Base-by-base conservation (phyloP, 35 echinoderm and acorn worm genomes). In the Lytechinus pictus region DNA sequence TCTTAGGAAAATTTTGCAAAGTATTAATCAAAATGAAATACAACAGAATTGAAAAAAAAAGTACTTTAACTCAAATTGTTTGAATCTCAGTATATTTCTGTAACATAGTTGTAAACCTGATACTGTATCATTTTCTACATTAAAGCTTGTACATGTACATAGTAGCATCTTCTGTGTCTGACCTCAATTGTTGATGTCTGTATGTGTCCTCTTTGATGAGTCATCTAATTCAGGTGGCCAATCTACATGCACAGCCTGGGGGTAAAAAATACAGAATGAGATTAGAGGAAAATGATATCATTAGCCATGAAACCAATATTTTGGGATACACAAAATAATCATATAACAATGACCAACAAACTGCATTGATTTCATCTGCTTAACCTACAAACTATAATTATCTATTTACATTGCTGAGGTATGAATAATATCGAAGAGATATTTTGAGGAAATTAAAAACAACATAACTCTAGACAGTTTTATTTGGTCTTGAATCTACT, bases 191-290 rank as follows among this genome's bases (percentile, higher is more conserved):
- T 4, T 79, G 66, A 19, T 79, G 66, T 79, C 14, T 79, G 16
- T 79, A 24, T 79, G 66, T n/a, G 4, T n/a, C 21, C 66, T 79
- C 19, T 79, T 72, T 24, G 3, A 24, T 51, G 52, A 86, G 54
- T 86, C 92, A 53, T 87, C 53, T 16, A 96, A 54, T 19, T 54
- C 58, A 28, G 58, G 58, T n/a, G 96, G 96, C 96, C 96, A 96
- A 55, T 96, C 96, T 8, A 96, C 66, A 55, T 96, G 86, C 16
- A 96, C 96, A 60, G 96, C 93, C 96, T 96, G 52, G 19, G 66
- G 66, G 19, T 79, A 24, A 28, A n/a, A 94, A 44, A 94, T 60
- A 29, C 9, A 94, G 60, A 94, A 57, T 8, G 29, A 94, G 29
- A 86, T n/a, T 8, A 79, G 66, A 24, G 21, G 8, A 79, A 7